Evolutionary conservation across 2,797 vertebrate genomes (phyloP).

Genomic region (Enteromius radiatus): DNA sequence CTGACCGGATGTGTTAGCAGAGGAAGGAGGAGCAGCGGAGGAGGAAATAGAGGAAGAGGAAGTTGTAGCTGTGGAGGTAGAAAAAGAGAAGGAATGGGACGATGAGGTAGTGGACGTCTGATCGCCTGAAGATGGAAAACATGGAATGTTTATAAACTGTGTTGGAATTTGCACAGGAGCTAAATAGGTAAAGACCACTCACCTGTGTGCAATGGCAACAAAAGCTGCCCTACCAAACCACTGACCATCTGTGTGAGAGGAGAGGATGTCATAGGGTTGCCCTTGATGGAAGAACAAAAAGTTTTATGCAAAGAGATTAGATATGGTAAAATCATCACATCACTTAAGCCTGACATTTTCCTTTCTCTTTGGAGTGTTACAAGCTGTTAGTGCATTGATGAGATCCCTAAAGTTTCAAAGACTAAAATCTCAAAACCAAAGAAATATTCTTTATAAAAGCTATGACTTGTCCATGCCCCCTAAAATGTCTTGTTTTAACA

Average conservation of each 20-base stretch:
- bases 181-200: constrained; percentile 37
- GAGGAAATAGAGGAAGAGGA: constrained; percentile 62
- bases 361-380: too few species aligned
- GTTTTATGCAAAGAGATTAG: neutral
- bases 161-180: neutral
- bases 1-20: constrained; percentile 65
- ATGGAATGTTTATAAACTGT: constrained; percentile 1
- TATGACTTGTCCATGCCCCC: too few species aligned
- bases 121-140: constrained; percentile 62
- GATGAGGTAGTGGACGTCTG: constrained; percentile 70
- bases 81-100: constrained; percentile 69
- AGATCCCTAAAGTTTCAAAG: too few species aligned
- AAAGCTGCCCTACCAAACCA: constrained; percentile 88
- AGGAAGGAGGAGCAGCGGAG: constrained; percentile 75
- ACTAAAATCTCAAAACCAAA: too few species aligned
- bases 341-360: neutral
- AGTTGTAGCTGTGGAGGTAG: constrained; percentile 70
- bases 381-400: too few species aligned
- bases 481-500: too few species aligned
- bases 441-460: too few species aligned
- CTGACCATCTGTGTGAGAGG: constrained; percentile 93
- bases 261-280: constrained; percentile 77
- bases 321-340: neutral
- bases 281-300: constrained; percentile 50
- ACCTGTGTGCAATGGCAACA: constrained; percentile 88